A percentile compares a stretch with the other conserved stretches of the same genome.
phyloP scores from a whole-genome alignment of 2,797 vertebrate species.

The Gila robusta region DNA sequence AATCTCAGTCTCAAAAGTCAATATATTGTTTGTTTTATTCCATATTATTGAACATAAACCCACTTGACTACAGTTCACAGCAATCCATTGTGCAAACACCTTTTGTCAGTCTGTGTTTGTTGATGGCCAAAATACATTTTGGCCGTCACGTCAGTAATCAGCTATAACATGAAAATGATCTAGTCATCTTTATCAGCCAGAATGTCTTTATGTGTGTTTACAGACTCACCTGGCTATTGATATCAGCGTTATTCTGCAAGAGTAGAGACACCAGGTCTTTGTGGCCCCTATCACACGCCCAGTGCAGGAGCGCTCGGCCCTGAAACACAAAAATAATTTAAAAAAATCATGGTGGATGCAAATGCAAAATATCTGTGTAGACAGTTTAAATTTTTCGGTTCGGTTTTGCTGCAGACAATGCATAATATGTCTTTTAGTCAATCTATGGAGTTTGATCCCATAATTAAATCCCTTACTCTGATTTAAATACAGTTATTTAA shows the following conservation, averaged over 20 bases:
- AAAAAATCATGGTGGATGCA: not conserved
- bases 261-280: slow-evolving; percentile 92
- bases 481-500: slow-evolving; percentile 31
- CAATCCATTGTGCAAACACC: not conserved
- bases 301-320: slow-evolving; percentile 93
- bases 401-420: not conserved
- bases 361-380: not conserved
- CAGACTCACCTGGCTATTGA: slow-evolving; percentile 93
- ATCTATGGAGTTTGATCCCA: not conserved
- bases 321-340: slow-evolving; percentile 68
- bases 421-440: not conserved
- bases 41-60: not conserved
- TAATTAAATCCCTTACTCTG: slow-evolving; percentile 35
- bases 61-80: not conserved
- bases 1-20: not conserved
- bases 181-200: not conserved
- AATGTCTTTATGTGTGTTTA: slow-evolving; percentile 10
- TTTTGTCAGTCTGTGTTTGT: not conserved
- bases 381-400: not conserved
- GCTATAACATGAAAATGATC: not conserved
- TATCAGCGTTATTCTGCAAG: slow-evolving; percentile 87
- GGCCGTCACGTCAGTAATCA: not conserved
- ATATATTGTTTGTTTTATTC: no score
- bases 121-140: not conserved
- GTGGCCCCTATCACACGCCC: slow-evolving; percentile 96